These are phyloP conservation scores for Anseranas semipalmata DNA, from an alignment of 2,113 vertebrate species.

Conservation along the genomic window DNA sequence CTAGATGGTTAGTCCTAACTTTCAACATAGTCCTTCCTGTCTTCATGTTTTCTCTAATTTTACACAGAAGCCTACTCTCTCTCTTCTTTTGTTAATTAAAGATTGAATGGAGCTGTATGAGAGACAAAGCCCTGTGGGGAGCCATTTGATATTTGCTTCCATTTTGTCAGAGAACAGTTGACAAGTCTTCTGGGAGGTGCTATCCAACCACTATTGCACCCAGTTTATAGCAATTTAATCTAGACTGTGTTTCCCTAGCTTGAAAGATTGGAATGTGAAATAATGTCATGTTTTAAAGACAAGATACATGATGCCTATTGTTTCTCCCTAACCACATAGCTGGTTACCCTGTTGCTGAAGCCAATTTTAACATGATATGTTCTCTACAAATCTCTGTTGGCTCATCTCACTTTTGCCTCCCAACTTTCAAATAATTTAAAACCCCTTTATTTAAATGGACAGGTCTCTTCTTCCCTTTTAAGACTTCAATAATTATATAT, in stretches of 20 bases:
- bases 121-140: neutral
- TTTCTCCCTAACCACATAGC: neutral
- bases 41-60: neutral
- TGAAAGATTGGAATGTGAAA: constrained; percentile 2
- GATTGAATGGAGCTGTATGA: neutral
- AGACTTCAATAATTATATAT: constrained; percentile 8
- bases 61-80: neutral
- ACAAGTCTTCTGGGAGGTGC: neutral
- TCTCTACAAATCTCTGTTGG: constrained; percentile 9
- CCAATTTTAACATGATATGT: constrained; percentile 4
- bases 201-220: neutral
- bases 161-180: constrained; percentile 5
- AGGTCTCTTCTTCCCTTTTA: neutral
- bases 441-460: neutral
- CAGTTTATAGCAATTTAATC: constrained; percentile 1
- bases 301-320: constrained; percentile 1
- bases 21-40: neutral
- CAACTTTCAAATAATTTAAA: constrained; percentile 34
- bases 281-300: constrained; percentile 41
- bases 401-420: neutral
- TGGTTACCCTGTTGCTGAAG: neutral
- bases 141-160: constrained; percentile 31
- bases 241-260: neutral
- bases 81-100: constrained; percentile 33
- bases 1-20: neutral